Evolutionary conservation across 1,140 invertebrate species (phyloP), one percentile per base, ranked within the genome.

Genomic region (Pogonus chalceus): DNA sequence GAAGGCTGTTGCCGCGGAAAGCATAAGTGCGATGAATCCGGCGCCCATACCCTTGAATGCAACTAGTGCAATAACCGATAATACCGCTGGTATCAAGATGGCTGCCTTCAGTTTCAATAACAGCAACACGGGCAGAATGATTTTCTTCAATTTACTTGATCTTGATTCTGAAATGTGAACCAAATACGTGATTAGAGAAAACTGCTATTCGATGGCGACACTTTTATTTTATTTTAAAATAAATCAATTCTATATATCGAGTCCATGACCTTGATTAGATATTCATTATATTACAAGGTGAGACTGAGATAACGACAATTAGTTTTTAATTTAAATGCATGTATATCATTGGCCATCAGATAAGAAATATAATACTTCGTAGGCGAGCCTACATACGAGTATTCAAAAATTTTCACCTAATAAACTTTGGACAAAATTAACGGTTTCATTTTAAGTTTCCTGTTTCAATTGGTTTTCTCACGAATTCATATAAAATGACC

Each of bases 41-140:
- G 77, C 74, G 37, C 79, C 79, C 2, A 84, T 68, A 39, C 79
- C 80, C 59, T 84, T 84, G 57, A 84, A 74, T 1, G 80, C 77
- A 37, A 84, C 72, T 24, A 83, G 64, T 16, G 77, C 76, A 48
- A 84, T 76, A 24, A 76, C 56, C 4, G 79, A 78, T 24, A 84
- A 72, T 21, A 83, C 56, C 14, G 82, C 72, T n/a, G 82, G 81
- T 31, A 84, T 58, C 23, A 83, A 65, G 9, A 84, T 75, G 20
- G 77, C 68, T 20, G 77, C 74, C 65, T 84, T 84, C 57, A 85
- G 59, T 62, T 82, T 81, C 56, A 85, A 62, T 20, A 75, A 71
- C 52, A 85, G 61, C 2, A 84, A 63, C 7, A 84, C 59, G 20
- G 83, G 82, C 12, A 85, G 53, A 7, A 84, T 59, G 53, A 83